Evolutionary conservation across 35 echinoderm and acorn worm genomes (phyloP), one percentile per base, ranked within the genome.

Genomic region (Heliocidaris erythrogramma): DNA sequence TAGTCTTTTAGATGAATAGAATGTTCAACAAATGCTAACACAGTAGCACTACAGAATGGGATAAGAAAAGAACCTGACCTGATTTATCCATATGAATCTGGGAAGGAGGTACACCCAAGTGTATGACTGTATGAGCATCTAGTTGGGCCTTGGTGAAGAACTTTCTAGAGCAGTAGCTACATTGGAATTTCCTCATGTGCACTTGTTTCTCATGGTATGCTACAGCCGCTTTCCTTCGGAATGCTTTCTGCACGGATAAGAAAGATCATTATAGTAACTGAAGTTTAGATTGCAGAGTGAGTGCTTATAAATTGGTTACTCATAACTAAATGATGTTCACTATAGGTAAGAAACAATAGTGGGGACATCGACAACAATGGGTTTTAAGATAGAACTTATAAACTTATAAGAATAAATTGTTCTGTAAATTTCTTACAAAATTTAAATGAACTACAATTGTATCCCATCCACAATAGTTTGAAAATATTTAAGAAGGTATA

Each of bases 161-260:
- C 50, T 92, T 92, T 13, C 91, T 92, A 5, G 91, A 48, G 49
- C 91, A 92, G 47, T 50, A 59, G 91, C 48, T 92, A 29, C 91
- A 92, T 14, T 30, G n/a, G 50, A 92, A 92, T 24, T 92, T 32
- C 91, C 50, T 49, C 48, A 49, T 59, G 50, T 92, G 91, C 0
- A 92, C 91, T 27, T 92, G 91, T 29, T 27, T 92, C 91, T 92
- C 91, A 30, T 92, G 91, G 27, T 21, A 30, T 11, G 49, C 49
- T 12, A 92, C 91, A 59, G 91, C 91, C 50, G 91, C 47, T 59
- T 92, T 92, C 13, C 91, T 49, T 59, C 91, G 9, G 29, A 92
- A 92, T 17, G 91, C n/a, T 48, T 92, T 92, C 91, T 78, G 65
- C 7, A 78, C 35, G 65, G 1, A 56, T 56, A 56, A 56, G 52